Conservation (phyloP, 2,113 vertebrate species). For the Nematolebias whitei region DNA sequence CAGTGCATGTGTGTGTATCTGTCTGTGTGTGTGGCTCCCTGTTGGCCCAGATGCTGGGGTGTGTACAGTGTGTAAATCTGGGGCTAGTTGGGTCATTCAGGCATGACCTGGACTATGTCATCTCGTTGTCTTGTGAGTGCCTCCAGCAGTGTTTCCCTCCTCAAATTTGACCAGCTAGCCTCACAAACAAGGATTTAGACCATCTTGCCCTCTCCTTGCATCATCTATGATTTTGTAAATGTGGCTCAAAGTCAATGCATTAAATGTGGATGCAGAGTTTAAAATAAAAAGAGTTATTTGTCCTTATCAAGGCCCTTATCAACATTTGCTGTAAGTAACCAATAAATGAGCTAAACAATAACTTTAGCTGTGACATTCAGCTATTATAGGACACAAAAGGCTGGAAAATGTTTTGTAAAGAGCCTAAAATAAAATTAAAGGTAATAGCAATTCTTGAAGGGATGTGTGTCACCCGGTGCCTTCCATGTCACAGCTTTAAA, state of each 20-base stretch:
- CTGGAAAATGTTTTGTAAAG: too few species aligned
- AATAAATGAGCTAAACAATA: too few species aligned
- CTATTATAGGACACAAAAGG: too few species aligned
- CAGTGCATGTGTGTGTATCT: slow-evolving; percentile 13
- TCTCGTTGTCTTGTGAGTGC: slow-evolving; percentile 67
- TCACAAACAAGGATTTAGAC: slow-evolving; percentile 76
- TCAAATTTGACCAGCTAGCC: slow-evolving; percentile 59
- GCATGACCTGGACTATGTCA: slow-evolving; percentile 74
- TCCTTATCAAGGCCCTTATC: too few species aligned
- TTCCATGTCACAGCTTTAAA: too few species aligned
- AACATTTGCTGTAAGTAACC: too few species aligned
- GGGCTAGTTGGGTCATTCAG: slow-evolving; percentile 71
- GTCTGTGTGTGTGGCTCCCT: slow-evolving; percentile 38
- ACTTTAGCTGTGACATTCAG: too few species aligned
- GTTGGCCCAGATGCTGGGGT: slow-evolving; percentile 69
- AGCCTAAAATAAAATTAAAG: too few species aligned
- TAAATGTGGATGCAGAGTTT: slow-evolving; percentile 24
- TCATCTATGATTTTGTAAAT: slow-evolving; percentile 49
- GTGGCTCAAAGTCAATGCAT: slow-evolving; percentile 37
- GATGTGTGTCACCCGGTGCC: too few species aligned
- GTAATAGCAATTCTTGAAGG: too few species aligned
- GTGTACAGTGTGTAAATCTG: slow-evolving; percentile 78
- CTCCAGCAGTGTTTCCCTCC: slow-evolving; percentile 69
- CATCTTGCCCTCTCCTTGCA: slow-evolving; percentile 50
- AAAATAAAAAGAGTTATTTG: slow-evolving; percentile 12